Evolutionary conservation across 1,140 invertebrate species (phyloP), one percentile per base, ranked within the genome.

Genomic region (Ericerus pela): DNA sequence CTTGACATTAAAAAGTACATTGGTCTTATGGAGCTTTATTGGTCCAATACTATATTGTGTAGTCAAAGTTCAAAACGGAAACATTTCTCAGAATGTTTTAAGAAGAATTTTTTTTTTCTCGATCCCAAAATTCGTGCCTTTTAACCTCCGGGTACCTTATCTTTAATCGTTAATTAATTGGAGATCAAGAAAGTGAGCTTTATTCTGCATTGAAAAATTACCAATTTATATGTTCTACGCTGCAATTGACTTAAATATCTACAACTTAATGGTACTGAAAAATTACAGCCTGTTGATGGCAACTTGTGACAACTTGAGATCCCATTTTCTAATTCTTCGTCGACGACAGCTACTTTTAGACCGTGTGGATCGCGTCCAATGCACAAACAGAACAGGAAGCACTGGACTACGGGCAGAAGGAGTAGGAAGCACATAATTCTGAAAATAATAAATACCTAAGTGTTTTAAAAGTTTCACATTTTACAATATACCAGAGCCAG

Each of bases 221-320:
- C 61, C 43, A 62, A 38, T 24, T 58, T 55, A 11, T 61, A 61
- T 29, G 51, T 55, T 54, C 75, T 72, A 54, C 76, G 74, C 58
- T 79, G 72, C 22, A 90, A 67, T 63, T 76, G 75, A 37, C 84
- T 68, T 59, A 90, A 64, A 69, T 80, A 89, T 62, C 79, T 74
- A 72, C 87, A 90, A 68, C 85, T 88, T 28, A 88, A 69, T 59
- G 61, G 61, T 24, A 74, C 69, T 1, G 72, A 74, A 53, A 77
- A 72, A 63, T 82, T 79, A 62, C 84, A 88, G 3, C 58, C 67
- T 63, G 60, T 65, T 58, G 70, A 69, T n/a, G 69, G 65, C 61
- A 73, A 75, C 31, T 65, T 59, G 53, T 63, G 62, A 22, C 67
- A 68, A 22, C 62, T 62, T 10, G 53, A 36, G 14, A 61, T 51